Evolutionary conservation across 2,797 vertebrate genomes (phyloP).

Genomic region (Chelon auratus): DNA sequence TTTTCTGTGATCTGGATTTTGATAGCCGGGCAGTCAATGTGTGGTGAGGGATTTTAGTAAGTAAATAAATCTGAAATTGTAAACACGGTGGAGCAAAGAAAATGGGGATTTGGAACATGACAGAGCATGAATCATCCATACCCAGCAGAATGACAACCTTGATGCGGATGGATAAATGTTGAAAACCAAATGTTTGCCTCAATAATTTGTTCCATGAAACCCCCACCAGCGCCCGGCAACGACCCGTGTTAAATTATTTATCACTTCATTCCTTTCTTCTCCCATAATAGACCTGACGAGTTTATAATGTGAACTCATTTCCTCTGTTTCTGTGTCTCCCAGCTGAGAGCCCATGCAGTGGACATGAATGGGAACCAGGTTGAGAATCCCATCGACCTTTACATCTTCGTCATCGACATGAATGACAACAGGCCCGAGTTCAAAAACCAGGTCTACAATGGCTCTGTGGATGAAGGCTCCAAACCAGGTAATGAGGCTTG

Average conservation of each 20-base stretch:
- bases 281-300: background rate
- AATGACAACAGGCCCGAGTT: conserved; percentile 96
- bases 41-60: background rate
- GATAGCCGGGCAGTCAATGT: background rate
- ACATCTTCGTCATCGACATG: conserved; percentile 98
- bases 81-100: background rate
- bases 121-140: background rate
- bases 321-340: conserved; percentile 39
- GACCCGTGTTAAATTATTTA: conserved; percentile 6
- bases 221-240: background rate
- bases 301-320: background rate
- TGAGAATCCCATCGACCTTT: conserved; percentile 96
- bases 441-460: conserved; percentile 94
- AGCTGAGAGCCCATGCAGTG: conserved; percentile 94
- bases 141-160: background rate
- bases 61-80: background rate
- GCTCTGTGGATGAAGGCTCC: conserved; percentile 94
- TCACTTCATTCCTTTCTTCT: conserved; percentile 3
- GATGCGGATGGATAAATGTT: background rate
- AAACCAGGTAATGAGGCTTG: conserved; percentile 88
- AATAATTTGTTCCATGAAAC: conserved; percentile 4
- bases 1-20: conserved; percentile 9
- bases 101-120: background rate
- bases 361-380: conserved; percentile 98
- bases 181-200: background rate